Base-by-base conservation (phyloP, 2,888 invertebrate genomes). In the Flexamia atlantica region DNA sequence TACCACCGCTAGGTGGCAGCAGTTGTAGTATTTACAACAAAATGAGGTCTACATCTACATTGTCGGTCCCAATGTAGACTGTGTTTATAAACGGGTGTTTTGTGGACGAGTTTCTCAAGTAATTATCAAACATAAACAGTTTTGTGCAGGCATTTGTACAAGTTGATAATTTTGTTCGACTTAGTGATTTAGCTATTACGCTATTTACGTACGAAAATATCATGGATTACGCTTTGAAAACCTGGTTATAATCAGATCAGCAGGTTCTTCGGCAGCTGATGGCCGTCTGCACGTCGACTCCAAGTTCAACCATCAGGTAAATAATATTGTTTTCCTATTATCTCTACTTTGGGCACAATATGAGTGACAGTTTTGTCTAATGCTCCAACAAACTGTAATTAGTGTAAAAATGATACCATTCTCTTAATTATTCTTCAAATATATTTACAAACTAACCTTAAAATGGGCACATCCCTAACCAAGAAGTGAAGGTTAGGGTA, bases 201-300 rank as follows among this genome's bases (percentile, higher is more conserved):
- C 46, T 30, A 25, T 28, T 68, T 40, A 46, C 46, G 7, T 36
- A 68, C 42, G 28, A 64, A 20, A 46, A 42, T 50, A 25, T 30
- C 64, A 83, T 83, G 83, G 68, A 84, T 72, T 81, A 72, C 36
- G 72, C 64, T 28, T 84, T 42, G 81, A 79, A 81, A 84, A 81
- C 53, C 60, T 84, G 72, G 79, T 84, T 81, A 46, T 84, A 84
- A 80, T 84, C 68, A 60, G 83, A 84, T 84, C 84, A 84, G 84
- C 84, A 84, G 84, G 84, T 84, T 81, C 84, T 81, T 74, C 60
- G 84, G 84, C 84, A 84, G 84, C 84, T 84, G 84, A 84, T 84
- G 81, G 84, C 81, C 74, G 84, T 84, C 84, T 84, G 84, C 84
- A 84, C 80, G 84, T 84, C 81, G 84, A 79, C 72, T 81, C 70